These are phyloP conservation scores for Cryptoblepharus egeriae DNA, from an alignment of 2,797 vertebrate species.

Conservation along the genomic window DNA sequence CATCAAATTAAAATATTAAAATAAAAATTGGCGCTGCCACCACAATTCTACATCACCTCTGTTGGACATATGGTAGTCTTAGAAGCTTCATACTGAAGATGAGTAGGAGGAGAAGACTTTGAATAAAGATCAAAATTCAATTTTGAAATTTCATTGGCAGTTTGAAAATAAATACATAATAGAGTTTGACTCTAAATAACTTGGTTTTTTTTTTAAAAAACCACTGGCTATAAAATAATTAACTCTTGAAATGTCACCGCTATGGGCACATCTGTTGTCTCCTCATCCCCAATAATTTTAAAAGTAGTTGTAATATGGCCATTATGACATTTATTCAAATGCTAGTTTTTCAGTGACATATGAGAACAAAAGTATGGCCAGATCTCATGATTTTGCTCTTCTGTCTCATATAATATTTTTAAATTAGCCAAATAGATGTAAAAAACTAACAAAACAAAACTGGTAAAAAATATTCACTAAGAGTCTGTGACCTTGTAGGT, in stretches of 20 bases:
- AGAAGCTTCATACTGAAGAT: not conserved
- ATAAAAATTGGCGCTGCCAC: too few relatives aligned
- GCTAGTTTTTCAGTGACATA: constrained; percentile 47
- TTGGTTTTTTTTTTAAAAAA: constrained; percentile 31
- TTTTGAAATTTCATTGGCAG: not conserved
- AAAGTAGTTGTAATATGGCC: not conserved
- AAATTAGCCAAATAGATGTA: constrained; percentile 65
- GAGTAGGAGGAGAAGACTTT: too few relatives aligned
- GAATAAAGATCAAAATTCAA: not conserved
- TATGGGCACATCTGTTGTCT: constrained; percentile 34
- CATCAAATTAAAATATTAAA: not conserved
- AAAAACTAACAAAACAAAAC: not conserved
- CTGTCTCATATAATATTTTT: constrained; percentile 53
- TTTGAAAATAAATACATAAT: not conserved
- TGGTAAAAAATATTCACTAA: constrained; percentile 52
- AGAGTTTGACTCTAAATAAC: not conserved
- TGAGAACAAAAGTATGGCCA: constrained; percentile 39
- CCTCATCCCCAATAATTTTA: not conserved
- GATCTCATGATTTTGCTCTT: constrained; percentile 37
- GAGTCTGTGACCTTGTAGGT: constrained; percentile 52
- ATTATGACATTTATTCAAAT: constrained; percentile 13
- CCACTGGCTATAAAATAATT: constrained; percentile 43
- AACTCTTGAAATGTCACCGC: constrained; percentile 39
- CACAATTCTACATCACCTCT: not conserved
- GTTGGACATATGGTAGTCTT: not conserved